phyloP scores from a whole-genome alignment of 2,113 vertebrate genomes.

The Bucco capensis region DNA sequence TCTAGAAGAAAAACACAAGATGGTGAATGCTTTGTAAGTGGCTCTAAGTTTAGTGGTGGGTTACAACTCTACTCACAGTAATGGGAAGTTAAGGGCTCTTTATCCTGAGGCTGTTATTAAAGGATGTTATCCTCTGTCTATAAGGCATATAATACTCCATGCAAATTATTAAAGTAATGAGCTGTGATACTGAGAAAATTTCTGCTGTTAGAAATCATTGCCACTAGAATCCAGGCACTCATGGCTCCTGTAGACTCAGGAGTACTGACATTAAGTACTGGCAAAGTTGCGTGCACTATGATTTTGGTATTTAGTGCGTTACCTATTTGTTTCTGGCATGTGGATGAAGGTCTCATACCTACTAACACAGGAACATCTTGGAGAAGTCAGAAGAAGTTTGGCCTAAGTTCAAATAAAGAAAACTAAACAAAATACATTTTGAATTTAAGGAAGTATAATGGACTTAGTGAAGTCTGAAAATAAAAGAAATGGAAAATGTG shows the following conservation, averaged over 20 bases:
- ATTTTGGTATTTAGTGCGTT: not conserved
- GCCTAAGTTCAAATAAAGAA: not conserved
- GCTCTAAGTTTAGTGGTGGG: not conserved
- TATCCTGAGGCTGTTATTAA: constrained; percentile 4
- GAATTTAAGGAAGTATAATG: not conserved
- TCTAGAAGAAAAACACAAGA: not conserved
- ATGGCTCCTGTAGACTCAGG: not conserved
- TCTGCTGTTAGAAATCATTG: not conserved
- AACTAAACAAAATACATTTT: not conserved
- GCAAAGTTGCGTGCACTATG: not conserved
- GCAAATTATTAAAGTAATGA: not conserved
- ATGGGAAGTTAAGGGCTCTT: not conserved
- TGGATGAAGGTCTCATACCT: not conserved
- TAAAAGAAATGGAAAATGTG: not conserved
- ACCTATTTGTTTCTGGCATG: not conserved
- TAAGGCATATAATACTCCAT: not conserved
- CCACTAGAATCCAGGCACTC: not conserved
- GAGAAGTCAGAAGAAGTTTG: not conserved
- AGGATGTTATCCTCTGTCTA: not conserved
- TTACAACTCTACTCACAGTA: not conserved
- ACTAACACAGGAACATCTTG: not conserved
- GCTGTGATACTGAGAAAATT: not conserved
- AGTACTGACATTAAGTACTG: not conserved
- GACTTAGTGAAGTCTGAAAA: not conserved
- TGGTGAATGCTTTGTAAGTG: not conserved